Conservation (phyloP, 1,140 invertebrate species). For the Diorhabda elongata region DNA sequence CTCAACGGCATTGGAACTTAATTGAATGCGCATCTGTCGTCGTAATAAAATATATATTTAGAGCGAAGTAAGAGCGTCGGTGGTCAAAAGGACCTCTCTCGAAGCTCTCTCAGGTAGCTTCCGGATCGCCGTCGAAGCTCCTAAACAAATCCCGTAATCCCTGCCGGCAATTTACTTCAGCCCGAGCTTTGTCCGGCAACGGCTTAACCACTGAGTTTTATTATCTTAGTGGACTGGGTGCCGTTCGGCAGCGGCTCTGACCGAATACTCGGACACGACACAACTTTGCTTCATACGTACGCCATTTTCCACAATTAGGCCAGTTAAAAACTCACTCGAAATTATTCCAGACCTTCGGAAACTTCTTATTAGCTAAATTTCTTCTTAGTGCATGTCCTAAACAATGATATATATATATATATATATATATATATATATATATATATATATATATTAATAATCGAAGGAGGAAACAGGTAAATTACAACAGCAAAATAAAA, state of each 20-base stretch:
- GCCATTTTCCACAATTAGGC: not conserved
- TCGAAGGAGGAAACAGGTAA: too few species aligned
- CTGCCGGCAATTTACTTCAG: slow-evolving; percentile 51
- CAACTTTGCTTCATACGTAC: slow-evolving; percentile 7
- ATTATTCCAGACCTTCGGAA: too few species aligned
- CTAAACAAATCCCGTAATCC: slow-evolving; percentile 52
- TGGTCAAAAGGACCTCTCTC: slow-evolving; percentile 26
- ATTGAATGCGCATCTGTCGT: too few species aligned
- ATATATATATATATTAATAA: too few species aligned
- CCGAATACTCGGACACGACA: slow-evolving; percentile 13
- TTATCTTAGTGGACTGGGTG: slow-evolving; percentile 44
- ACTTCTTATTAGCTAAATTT: too few species aligned
- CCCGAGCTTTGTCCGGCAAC: slow-evolving; percentile 45
- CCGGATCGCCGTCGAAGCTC: slow-evolving; percentile 36
- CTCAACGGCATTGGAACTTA: too few species aligned
- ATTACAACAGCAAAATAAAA: too few species aligned
- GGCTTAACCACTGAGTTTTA: slow-evolving; percentile 51
- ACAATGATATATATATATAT: too few species aligned
- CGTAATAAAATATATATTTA: too few species aligned
- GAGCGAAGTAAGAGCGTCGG: not conserved
- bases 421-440: too few species aligned
- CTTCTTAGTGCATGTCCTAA: too few species aligned
- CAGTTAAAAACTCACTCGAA: too few species aligned
- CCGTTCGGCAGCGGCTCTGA: slow-evolving; percentile 9
- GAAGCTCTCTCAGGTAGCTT: slow-evolving; percentile 37